These are phyloP conservation scores for Hemiprocne comata DNA, from an alignment of 2,113 vertebrate genomes.

Conservation along the genomic window DNA sequence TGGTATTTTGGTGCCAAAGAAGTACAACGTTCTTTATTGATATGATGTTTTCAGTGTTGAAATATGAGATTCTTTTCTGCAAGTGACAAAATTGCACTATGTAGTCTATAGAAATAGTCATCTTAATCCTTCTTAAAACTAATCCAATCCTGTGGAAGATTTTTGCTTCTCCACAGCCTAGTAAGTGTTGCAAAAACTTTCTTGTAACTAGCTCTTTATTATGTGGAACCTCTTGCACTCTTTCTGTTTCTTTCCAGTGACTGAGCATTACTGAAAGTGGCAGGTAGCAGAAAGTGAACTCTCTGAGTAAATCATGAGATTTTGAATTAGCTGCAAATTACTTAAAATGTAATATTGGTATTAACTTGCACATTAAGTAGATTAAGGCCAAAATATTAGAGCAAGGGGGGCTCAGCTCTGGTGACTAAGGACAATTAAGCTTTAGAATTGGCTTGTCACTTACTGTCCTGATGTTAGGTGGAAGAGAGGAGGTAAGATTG, in stretches of 20 bases:
- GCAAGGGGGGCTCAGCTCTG: background rate
- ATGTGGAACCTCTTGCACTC: background rate
- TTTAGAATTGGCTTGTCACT: background rate
- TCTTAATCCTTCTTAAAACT: constrained; percentile 1
- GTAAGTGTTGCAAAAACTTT: background rate
- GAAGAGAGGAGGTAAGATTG: background rate
- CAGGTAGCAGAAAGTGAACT: background rate
- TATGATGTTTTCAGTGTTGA: background rate
- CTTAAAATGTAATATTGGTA: background rate
- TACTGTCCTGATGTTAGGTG: background rate
- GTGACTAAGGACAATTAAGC: background rate
- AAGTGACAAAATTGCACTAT: background rate
- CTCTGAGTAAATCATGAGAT: background rate
- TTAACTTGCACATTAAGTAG: background rate
- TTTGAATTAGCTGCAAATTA: background rate
- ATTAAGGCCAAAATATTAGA: background rate
- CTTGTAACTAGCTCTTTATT: background rate
- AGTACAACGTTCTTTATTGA: background rate
- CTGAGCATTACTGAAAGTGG: background rate
- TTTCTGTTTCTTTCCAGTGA: background rate
- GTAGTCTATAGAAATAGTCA: background rate
- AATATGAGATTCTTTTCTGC: background rate
- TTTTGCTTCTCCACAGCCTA: background rate
- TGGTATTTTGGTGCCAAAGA: background rate
- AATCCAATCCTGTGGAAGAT: background rate